Evolutionary conservation across 2,888 invertebrate genomes (phyloP), one percentile per base, ranked within the genome.

Genomic region (Lasioglossum oenotherae): DNA sequence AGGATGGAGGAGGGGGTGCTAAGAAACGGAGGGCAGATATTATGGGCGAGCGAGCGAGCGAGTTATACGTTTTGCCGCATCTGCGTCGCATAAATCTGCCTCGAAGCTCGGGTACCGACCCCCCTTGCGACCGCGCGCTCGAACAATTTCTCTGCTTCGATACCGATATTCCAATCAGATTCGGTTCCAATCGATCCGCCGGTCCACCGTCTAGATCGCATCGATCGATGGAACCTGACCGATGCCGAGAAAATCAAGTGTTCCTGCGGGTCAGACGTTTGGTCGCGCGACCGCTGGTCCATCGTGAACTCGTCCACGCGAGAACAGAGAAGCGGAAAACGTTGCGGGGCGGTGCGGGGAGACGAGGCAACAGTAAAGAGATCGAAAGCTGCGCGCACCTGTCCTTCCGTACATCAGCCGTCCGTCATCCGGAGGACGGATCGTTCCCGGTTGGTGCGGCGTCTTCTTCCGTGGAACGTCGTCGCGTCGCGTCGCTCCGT

Each of bases 51-150:
- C 93, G 94, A 95, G 94, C 95, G 95, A 95, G 94, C 95, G 95
- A 95, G 95, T 95, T 95, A 94, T 94, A 94, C 93, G 94, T 91
- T 89, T 93, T 92, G 94, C 93, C 94, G 94, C 95, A 94, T 95
- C 94, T 94, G 95, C 94, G 94, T 94, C 95, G 94, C 94, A 95
- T 95, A 95, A 95, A 95, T 95, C 95, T 94, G 94, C 93, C 92
- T 92, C n/a, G 92, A 91, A 92, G 90, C 93, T 93, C 93, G 93
- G 91, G 91, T 92, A 92, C 91, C 92, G 90, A 72, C 74, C 91
- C 31, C 91, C 89, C 92, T 91, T 90, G 88, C 92, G 84, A 88
- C 89, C 88, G 88, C 87, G 85, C 88, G 87, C 89, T 89, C 88
- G 84, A 85, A 88, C 86, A 76, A 85, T 86, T 79, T 86, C 85